These are phyloP conservation scores for Euglossa dilemma DNA, from an alignment of 1,140 invertebrate species.

Conservation along the genomic window DNA sequence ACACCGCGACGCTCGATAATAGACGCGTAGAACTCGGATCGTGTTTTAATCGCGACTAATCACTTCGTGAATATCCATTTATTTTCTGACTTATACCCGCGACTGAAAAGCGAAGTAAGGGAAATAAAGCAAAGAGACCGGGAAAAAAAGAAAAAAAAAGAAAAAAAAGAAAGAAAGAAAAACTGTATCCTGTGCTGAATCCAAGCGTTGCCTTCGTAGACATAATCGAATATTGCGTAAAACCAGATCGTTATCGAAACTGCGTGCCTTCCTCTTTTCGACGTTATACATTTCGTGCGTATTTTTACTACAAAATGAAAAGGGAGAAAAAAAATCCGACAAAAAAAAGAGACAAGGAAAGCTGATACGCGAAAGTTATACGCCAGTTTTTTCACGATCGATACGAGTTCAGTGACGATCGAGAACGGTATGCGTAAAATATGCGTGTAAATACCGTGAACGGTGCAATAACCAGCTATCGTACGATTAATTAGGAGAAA, in stretches of 20 bases:
- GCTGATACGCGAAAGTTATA: not conserved
- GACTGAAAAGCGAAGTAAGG: too few relatives aligned
- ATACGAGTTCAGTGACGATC: conserved; percentile 35
- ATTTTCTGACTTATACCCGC: not conserved
- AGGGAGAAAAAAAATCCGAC: not conserved
- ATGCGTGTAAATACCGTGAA: conserved; percentile 30
- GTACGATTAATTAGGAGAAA: conserved; percentile 23
- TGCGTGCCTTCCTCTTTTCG: conserved; percentile 60
- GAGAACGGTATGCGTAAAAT: conserved; percentile 16
- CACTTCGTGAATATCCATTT: not conserved
- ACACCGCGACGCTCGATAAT: not conserved
- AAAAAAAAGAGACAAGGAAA: not conserved
- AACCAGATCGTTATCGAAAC: conserved; percentile 46
- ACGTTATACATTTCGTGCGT: conserved; percentile 62
- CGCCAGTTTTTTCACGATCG: conserved; percentile 48
- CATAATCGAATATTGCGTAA: conserved; percentile 5
- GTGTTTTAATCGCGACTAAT: not conserved
- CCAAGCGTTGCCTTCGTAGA: conserved; percentile 34
- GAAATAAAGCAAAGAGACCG: too few relatives aligned
- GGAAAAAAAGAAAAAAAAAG: not conserved
- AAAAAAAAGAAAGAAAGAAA: not conserved
- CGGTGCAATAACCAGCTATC: conserved; percentile 26
- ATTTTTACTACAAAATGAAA: conserved; percentile 42
- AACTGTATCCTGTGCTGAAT: conserved; percentile 34
- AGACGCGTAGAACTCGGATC: not conserved